These are phyloP conservation scores for Heliconius hewitsoni DNA, from an alignment of 1,140 invertebrate genomes.

Conservation along the genomic window DNA sequence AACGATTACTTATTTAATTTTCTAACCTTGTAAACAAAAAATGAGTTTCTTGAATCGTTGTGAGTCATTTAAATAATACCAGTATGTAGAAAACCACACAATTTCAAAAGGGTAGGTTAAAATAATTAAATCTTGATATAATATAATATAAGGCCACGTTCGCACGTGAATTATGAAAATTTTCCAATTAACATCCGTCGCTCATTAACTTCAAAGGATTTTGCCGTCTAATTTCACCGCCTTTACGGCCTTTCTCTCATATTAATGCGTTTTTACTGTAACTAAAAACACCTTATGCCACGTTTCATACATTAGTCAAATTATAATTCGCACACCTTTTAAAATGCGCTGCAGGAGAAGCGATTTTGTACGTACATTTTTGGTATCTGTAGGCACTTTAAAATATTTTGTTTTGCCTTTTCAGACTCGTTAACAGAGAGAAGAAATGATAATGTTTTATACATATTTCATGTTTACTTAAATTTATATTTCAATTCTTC, in stretches of 20 bases:
- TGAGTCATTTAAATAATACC: no score
- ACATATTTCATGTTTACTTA: no score
- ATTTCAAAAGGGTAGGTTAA: background rate
- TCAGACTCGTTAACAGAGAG: no score
- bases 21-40: no score
- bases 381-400: background rate
- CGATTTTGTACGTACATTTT: background rate
- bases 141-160: slow-evolving; percentile 2
- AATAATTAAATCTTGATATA: slow-evolving; percentile 29
- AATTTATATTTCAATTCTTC: no score
- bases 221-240: slow-evolving; percentile 34
- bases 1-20: no score
- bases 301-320: slow-evolving; percentile 33
- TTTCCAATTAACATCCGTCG: slow-evolving; percentile 37
- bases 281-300: slow-evolving; percentile 31
- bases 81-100: background rate
- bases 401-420: no score
- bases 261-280: slow-evolving; percentile 43
- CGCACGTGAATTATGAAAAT: slow-evolving; percentile 37
- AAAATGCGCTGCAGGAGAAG: background rate
- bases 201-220: slow-evolving; percentile 32
- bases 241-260: slow-evolving; percentile 28
- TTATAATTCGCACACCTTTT: slow-evolving; percentile 1
- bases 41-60: no score
- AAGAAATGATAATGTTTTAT: no score